Evolutionary conservation across 2,797 vertebrate genomes (phyloP).

Genomic region (Selene dorsalis): DNA sequence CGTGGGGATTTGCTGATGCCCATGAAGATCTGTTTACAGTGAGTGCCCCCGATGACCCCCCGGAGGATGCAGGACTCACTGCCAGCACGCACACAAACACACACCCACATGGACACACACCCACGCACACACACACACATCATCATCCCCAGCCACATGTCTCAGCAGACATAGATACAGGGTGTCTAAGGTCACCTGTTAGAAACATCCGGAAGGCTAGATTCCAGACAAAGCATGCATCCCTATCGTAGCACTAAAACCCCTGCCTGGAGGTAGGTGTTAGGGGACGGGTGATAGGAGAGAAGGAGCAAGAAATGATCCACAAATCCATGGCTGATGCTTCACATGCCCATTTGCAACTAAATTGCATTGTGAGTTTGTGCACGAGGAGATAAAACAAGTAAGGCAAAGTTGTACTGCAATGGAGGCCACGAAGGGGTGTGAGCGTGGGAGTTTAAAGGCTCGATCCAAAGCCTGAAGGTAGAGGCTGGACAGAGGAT

Average conservation of each 20-base stretch:
- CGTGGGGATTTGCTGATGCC: conserved; percentile 74
- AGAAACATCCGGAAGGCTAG: conserved; percentile 65
- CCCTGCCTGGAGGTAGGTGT: conserved; percentile 43
- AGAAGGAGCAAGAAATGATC: conserved; percentile 35
- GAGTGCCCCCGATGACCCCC: conserved; percentile 72
- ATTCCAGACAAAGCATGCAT: conserved; percentile 60
- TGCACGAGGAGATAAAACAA: conserved; percentile 37
- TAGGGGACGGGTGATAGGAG: conserved; percentile 31
- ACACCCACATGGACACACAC: conserved; percentile 40
- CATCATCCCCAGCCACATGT: conserved; percentile 60
- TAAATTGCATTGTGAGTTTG: conserved; percentile 31
- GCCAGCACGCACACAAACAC: conserved; percentile 62
- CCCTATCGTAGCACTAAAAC: conserved; percentile 48
- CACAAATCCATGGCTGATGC: conserved; percentile 20
- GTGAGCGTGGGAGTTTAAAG: conserved; percentile 67
- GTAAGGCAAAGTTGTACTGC: conserved; percentile 22
- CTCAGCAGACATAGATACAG: conserved; percentile 76
- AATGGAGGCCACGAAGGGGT: conserved; percentile 45
- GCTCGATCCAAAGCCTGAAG: conserved; percentile 53
- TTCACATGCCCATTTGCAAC: conserved; percentile 19
- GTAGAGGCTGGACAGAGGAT: conserved; percentile 37
- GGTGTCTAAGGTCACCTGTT: conserved; percentile 72
- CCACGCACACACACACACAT: conserved; percentile 57
- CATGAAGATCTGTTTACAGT: conserved; percentile 82
- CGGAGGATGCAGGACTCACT: conserved; percentile 68